Base-by-base conservation (phyloP, 2,888 invertebrate species). In the Calliopum simillimum region DNA sequence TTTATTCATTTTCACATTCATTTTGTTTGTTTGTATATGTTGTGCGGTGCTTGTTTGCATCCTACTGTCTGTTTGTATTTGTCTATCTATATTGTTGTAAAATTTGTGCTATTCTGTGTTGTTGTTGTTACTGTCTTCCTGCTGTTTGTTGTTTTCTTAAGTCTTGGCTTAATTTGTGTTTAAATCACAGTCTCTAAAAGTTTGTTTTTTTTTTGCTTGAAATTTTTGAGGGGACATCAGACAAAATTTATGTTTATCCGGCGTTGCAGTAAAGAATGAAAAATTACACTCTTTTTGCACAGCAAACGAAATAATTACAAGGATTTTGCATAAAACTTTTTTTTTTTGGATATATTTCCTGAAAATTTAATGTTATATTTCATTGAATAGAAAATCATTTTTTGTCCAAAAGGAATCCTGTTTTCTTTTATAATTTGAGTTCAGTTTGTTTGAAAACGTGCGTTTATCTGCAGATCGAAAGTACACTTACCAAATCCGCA, bases 401-500 rank as follows among this genome's bases (percentile, higher is more conserved):
- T n/a, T n/a, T n/a, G n/a, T n/a, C n/a, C n/a, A n/a, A n/a, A n/a
- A n/a, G n/a, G n/a, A n/a, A n/a, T n/a, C n/a, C n/a, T n/a, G n/a
- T n/a, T n/a, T n/a, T n/a, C n/a, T n/a, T 19, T 56, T 56, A 3
- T 21, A 8, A 23, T 56, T 25, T 56, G n/a, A 16, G 8, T 33
- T 4, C 8, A 33, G 8, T 33, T 33, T 33, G 33, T 33, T 33
- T 5, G 5, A 33, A 33, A 33, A 33, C 33, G 8, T 33, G 33
- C 33, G 8, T 33, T 5, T 33, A 8, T 8, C 33, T 14, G 11
- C 4, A 46, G 47, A 41, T 41, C n/a, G 13, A 21, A 44, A n/a
- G 47, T 13, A 56, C 13, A 89, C 94, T 91, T 83, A 97, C 97
- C 91, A 97, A 88, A 89, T 99, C 99, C 73, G 98, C 97, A 84